These are phyloP conservation scores for Prionailurus viverrinus DNA, from an alignment of 2,113 vertebrate species.

Conservation along the genomic window DNA sequence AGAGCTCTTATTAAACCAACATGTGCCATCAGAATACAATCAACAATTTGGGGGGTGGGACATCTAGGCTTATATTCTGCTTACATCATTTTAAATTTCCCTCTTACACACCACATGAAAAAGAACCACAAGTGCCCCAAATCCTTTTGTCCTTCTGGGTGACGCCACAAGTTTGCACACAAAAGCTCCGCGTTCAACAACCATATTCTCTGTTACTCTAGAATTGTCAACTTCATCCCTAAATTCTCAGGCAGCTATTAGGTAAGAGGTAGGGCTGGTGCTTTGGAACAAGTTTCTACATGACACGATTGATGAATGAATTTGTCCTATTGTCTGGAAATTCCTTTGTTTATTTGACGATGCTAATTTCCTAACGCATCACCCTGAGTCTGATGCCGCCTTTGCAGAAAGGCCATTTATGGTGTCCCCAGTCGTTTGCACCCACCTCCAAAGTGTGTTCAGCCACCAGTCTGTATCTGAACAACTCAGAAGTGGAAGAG, in stretches of 20 bases:
- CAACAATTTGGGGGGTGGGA: neutral
- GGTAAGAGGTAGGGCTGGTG: slow-evolving; percentile 53
- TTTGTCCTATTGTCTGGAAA: slow-evolving; percentile 61
- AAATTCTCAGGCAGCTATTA: slow-evolving; percentile 36
- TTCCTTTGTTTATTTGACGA: slow-evolving; percentile 44
- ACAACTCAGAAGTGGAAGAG: neutral
- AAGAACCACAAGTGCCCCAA: slow-evolving; percentile 51
- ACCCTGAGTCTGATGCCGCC: neutral
- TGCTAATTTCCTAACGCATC: slow-evolving; percentile 42
- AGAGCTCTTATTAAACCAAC: slow-evolving; percentile 59
- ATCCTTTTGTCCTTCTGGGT: slow-evolving; percentile 59
- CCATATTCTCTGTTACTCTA: slow-evolving; percentile 19
- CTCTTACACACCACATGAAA: slow-evolving; percentile 39
- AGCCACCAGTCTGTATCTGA: neutral
- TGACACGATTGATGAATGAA: neutral
- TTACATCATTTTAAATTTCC: slow-evolving; percentile 7
- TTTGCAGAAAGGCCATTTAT: slow-evolving; percentile 22
- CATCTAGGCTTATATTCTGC: neutral
- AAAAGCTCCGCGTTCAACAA: slow-evolving; percentile 31
- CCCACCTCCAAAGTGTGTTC: neutral
- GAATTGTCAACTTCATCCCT: slow-evolving; percentile 34
- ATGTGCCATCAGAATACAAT: slow-evolving; percentile 33
- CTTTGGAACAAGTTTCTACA: slow-evolving; percentile 70
- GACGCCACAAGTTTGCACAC: neutral
- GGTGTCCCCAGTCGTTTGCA: neutral